A percentile compares a stretch with the other conserved stretches of the same genome.
Evolutionary conservation across 1,140 invertebrate species (phyloP).

Genomic region (Diprion similis): DNA sequence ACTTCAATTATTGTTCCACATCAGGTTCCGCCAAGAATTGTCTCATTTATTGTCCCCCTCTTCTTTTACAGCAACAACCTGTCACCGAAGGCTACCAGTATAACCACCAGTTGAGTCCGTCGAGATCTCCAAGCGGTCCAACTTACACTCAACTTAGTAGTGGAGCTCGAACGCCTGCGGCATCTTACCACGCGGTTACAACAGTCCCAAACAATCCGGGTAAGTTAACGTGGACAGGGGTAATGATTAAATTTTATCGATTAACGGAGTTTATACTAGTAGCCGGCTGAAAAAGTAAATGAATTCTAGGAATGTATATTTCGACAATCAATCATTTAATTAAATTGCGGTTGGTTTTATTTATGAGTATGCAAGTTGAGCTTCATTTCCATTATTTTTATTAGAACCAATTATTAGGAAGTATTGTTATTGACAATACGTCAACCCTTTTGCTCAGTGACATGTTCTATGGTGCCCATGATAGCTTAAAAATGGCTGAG

Average conservation of each 20-base stretch:
- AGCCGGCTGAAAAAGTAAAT: not conserved
- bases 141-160: slow-evolving; percentile 86
- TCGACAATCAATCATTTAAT: no score
- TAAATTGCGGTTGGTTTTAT: slow-evolving; percentile 21
- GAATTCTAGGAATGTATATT: no score
- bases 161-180: slow-evolving; percentile 62
- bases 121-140: slow-evolving; percentile 79
- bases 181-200: slow-evolving; percentile 64
- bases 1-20: not conserved
- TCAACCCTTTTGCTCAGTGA: not conserved
- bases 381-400: slow-evolving; percentile 15
- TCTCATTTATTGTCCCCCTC: slow-evolving; percentile 3
- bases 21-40: no score
- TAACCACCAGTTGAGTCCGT: slow-evolving; percentile 79
- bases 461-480: no score
- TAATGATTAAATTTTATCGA: not conserved
- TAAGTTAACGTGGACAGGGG: slow-evolving; percentile 27
- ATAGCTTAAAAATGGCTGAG: no score
- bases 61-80: slow-evolving; percentile 46
- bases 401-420: slow-evolving; percentile 17
- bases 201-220: slow-evolving; percentile 65
- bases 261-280: not conserved
- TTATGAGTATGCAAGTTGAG: slow-evolving; percentile 14
- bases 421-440: not conserved
- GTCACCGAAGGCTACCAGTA: slow-evolving; percentile 74